Evolutionary conservation across 2,888 invertebrate species (phyloP), one percentile per base, ranked within the genome.

Genomic region (Parnassius orleans): DNA sequence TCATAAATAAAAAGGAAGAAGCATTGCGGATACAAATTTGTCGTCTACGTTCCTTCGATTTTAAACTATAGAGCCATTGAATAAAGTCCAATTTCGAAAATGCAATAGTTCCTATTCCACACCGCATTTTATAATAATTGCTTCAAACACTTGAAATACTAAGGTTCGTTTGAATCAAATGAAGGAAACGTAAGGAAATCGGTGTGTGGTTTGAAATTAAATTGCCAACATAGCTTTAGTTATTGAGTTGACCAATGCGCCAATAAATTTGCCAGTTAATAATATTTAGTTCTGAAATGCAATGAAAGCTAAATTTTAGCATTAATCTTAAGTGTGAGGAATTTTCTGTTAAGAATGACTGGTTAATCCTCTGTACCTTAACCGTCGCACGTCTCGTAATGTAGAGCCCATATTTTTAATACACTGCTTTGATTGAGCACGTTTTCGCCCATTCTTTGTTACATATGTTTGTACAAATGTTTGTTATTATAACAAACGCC

Each of bases 401-500:
- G 72, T 76, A 76, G 73, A 72, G 68, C 72, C 71, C 76, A 72
- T 77, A 80, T 81, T 84, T 81, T 80, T 77, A 71, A 77, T 70
- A 61, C 78, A 77, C 74, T 75, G 67, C 70, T 73, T 73, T 82
- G 84, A 84, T 86, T 86, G 78, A 77, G 83, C 87, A 87, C 87
- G 86, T 86, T 80, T 80, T 72, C 70, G 73, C 74, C 72, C 75
- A 62, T 64, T 65, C 68, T 67, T 57, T 57, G 65, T 60, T 63
- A 43, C 57, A 57, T 48, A 64, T 64, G 51, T 65, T 67, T 66
- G 65, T 68, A 68, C 60, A 52, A 73, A 74, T 81, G 83, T 84
- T 87, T 89, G 86, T 87, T 89, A 87, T 88, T 84, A 82, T 82
- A 85, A 79, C 81, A 79, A 86, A 83, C 78, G 79, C 80, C 81